Evolutionary conservation across 2,888 invertebrate species (phyloP), one percentile per base, ranked within the genome.

Genomic region (Drosophila nr. perissopoda): DNA sequence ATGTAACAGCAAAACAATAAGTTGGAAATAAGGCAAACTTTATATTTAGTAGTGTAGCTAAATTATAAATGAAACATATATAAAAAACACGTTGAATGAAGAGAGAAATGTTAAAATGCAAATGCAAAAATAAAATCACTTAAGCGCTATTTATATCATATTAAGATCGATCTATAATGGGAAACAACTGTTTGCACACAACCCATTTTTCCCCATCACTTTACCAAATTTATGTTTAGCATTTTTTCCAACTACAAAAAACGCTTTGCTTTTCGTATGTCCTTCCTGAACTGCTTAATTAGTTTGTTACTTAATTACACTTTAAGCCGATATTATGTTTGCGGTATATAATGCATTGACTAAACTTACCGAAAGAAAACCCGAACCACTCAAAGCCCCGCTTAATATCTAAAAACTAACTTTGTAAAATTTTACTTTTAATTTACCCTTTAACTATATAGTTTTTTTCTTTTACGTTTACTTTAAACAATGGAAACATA

Each of bases 1-100:
- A 62, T 83, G 86, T 64, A 85, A 86, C 70, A 54, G 76, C 74
- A 83, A 83, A 87, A 87, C 87, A 84, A 84, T 87, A 84, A 87
- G 84, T 84, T 83, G 84, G 48, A 84, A 84, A 80, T 78, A 84
- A 80, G 80, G 69, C 82, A 74, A 72, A 80, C 76, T 76, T 81
- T 76, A 78, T 78, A 78, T 73, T 80, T 74, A 84, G 74, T 84
- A 84, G 78, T 80, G 42, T 78, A 78, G 78, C 66, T 78, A 78
- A 78, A 78, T 78, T 75, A 75, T 82, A 34, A 73, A 65, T 38
- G 61, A 78, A 65, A 42, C 51, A 31, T 36, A 60, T 61, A 69
- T 29, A 38, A 10, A 36, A 69, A 69, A 40, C 29, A 34, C 25
- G 51, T 33, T 63, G 4, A 42, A 67, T 45, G 56, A 80, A 67